Conservation (phyloP, 2,888 invertebrate species). For the Hirudinaria manillensis region DNA sequence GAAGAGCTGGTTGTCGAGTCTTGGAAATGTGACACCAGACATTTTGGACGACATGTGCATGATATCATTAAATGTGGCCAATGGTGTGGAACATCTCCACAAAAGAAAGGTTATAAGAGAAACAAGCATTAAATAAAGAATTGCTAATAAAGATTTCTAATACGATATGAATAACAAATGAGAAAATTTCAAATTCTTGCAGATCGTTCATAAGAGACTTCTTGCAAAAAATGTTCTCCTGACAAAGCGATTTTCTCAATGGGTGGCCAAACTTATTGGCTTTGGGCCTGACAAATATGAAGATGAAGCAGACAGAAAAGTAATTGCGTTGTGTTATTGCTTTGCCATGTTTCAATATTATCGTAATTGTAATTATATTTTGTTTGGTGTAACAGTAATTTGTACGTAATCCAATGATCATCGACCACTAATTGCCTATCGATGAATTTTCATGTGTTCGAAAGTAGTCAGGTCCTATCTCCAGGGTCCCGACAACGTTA, state of each 20-base stretch:
- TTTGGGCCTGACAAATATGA: constrained; percentile 13
- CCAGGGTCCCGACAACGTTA: no score
- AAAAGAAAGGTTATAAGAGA: background rate
- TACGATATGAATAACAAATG: no score
- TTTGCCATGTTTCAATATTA: background rate
- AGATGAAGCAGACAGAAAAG: background rate
- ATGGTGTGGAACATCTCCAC: constrained; percentile 34
- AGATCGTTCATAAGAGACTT: constrained; percentile 29
- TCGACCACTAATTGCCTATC: no score
- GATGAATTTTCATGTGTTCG: no score
- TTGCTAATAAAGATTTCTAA: no score
- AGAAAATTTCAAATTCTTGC: no score
- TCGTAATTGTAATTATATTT: no score
- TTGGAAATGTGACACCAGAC: constrained; percentile 24
- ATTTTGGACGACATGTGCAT: constrained; percentile 30
- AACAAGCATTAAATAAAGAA: background rate
- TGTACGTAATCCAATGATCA: no score
- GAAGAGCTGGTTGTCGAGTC: constrained; percentile 27
- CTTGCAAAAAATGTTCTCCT: constrained; percentile 25
- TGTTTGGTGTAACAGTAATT: no score
- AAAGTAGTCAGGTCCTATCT: background rate
- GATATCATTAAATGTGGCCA: constrained; percentile 30
- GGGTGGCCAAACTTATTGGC: constrained; percentile 18
- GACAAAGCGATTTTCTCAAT: background rate
- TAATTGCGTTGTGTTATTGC: background rate